Conservation (phyloP, 2,888 invertebrate species). For the Xestia rhomboidea region DNA sequence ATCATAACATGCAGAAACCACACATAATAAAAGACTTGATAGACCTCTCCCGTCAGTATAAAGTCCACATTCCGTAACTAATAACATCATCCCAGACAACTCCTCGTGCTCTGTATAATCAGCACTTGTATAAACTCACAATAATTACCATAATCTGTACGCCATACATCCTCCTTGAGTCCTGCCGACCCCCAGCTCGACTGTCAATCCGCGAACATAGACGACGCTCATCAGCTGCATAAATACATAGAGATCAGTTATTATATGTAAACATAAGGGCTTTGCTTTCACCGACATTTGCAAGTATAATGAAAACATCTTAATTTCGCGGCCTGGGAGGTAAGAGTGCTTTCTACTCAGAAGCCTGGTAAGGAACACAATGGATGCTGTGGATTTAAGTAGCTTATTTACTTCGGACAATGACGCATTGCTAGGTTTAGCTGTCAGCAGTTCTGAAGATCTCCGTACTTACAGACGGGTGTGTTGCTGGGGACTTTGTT, state of each 20-base stretch:
- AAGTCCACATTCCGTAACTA: neutral
- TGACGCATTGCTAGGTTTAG: constrained; percentile 27
- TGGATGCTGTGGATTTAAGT: constrained; percentile 36
- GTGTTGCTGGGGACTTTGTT: neutral
- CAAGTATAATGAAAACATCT: constrained; percentile 67
- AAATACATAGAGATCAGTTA: constrained; percentile 66
- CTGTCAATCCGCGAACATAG: constrained; percentile 46
- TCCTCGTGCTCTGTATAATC: constrained; percentile 12
- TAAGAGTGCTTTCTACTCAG: constrained; percentile 45
- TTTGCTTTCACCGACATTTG: constrained; percentile 65
- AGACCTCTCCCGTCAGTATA: neutral
- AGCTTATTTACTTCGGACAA: constrained; percentile 29
- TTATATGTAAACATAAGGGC: constrained; percentile 66
- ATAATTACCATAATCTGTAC: constrained; percentile 44
- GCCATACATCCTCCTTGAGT: constrained; percentile 16
- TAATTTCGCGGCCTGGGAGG: constrained; percentile 60
- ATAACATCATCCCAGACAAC: constrained; percentile 5
- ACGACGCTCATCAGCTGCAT: constrained; percentile 51
- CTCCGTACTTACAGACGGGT: neutral
- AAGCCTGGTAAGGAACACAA: constrained; percentile 57
- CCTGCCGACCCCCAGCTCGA: constrained; percentile 24
- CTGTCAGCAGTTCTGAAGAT: neutral
- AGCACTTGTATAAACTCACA: constrained; percentile 17
- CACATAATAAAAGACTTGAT: neutral
- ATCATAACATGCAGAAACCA: neutral